Base-by-base conservation (phyloP, 2,113 vertebrate genomes). In the Himantopus leucocephalus region DNA sequence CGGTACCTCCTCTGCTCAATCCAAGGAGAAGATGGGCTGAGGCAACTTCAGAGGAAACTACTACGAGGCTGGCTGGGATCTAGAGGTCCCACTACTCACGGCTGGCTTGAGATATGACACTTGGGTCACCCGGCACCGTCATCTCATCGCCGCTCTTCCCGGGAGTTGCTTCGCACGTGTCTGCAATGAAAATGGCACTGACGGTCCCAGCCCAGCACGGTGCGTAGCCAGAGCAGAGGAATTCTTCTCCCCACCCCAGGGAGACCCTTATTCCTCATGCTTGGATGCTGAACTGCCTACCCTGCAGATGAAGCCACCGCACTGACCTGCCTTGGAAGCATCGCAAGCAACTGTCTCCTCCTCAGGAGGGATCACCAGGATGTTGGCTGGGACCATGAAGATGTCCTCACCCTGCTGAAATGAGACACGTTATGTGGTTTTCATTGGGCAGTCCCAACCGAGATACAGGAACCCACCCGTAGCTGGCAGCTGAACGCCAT, bases 361-460 rank as follows among this genome's bases (percentile, higher is more conserved):
- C 35, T 96, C 90, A 17, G 68, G 43, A 71, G 82, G 53, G 48
- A 96, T 91, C 56, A 97, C 39, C 83, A 97, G 73, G 34, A 34
- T 3, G 1, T 60, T 48, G 56, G 79, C 88, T 2, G 77, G 80
- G 19, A 97, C 92, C 14, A 11, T 3, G 62, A 97, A 97, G 88
- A 71, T 1, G 0, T 71, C 56, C 48, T 75, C 83, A 2, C 56
- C n/a, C 9, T 5, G 27, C 95, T 95, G 92, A 52, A 94, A 91
- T 8, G 43, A 95, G 39, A 90, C 59, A 41, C 0, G 0, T 35
- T 19, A 9, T 1, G 0, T 37, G 14, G 7, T 5, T 84, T 70
- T 41, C 6, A 5, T 21, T 26, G 41, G 20, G 24, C 24, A 63
- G 35, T 34, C 21, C 52, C 18, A 19, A 43, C 50, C 6, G 1